These are phyloP conservation scores for Watersipora subatra DNA, from an alignment of 1,140 invertebrate species.

Conservation along the genomic window DNA sequence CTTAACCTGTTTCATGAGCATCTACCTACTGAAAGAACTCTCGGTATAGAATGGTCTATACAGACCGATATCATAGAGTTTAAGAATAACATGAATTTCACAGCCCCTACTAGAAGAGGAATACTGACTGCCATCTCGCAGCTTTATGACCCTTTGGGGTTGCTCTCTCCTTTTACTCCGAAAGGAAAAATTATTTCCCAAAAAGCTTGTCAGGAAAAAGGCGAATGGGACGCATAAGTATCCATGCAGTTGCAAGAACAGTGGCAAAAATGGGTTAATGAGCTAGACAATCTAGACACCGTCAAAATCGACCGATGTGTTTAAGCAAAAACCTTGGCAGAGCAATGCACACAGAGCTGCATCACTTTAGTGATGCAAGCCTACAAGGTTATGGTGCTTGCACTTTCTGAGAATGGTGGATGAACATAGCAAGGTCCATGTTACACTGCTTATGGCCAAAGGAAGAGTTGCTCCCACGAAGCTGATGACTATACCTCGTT, in stretches of 20 bases:
- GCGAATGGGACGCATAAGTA: background rate
- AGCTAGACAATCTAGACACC: background rate
- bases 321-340: background rate
- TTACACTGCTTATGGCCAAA: background rate
- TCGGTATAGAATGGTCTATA: background rate
- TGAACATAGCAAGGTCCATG: background rate
- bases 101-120: background rate
- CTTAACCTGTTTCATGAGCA: background rate
- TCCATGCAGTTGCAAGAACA: background rate
- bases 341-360: background rate
- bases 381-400: background rate
- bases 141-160: background rate
- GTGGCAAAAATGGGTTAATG: background rate
- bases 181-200: background rate
- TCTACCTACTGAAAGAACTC: background rate
- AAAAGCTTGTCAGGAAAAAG: background rate
- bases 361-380: slow-evolving; percentile 2
- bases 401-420: background rate
- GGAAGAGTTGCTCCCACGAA: background rate
- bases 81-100: background rate
- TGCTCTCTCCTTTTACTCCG: background rate
- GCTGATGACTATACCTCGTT: background rate
- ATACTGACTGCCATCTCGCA: background rate
- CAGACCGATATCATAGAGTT: background rate
- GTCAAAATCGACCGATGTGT: background rate